Evolutionary conservation across 2,797 vertebrate species (phyloP).

Genomic region (Euthynnus affinis): DNA sequence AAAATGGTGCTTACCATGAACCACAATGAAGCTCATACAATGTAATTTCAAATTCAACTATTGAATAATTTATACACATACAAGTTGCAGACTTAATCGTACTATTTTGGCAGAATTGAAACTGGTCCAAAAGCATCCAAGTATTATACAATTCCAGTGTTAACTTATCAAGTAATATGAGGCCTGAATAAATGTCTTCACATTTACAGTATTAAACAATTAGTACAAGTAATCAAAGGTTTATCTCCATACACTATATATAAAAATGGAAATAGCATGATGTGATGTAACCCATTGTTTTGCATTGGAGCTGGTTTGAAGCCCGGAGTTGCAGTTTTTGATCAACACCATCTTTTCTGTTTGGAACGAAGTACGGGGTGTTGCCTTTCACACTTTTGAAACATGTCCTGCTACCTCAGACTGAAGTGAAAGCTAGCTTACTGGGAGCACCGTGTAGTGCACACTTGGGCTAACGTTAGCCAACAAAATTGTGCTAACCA

Average conservation of each 20-base stretch:
- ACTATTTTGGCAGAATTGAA: not conserved
- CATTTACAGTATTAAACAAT: slow-evolving; percentile 1
- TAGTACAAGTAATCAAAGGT: slow-evolving; percentile 1
- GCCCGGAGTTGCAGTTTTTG: too few relatives aligned
- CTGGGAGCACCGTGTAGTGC: too few relatives aligned
- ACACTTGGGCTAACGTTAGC: too few relatives aligned
- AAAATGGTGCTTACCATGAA: not conserved
- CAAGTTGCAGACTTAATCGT: slow-evolving; percentile 10
- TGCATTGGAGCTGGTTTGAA: too few relatives aligned
- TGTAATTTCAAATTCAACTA: slow-evolving; percentile 8
- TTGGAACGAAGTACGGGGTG: too few relatives aligned
- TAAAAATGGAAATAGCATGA: too few relatives aligned
- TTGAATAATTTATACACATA: slow-evolving; percentile 39
- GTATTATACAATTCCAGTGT: not conserved
- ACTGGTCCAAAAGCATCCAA: not conserved
- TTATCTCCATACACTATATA: not conserved
- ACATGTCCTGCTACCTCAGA: too few relatives aligned
- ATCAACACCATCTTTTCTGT: too few relatives aligned
- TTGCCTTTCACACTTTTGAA: too few relatives aligned
- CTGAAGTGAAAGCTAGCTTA: too few relatives aligned
- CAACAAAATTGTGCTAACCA: too few relatives aligned
- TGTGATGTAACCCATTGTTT: too few relatives aligned
- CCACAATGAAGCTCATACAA: slow-evolving; percentile 3
- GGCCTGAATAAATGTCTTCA: not conserved
- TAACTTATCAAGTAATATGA: not conserved